Percentiles rank a stretch among this genome's conserved stretches.
Evolutionary conservation across 2,113 vertebrate genomes (phyloP).

Genomic region (Eretmodus cyanostictus): DNA sequence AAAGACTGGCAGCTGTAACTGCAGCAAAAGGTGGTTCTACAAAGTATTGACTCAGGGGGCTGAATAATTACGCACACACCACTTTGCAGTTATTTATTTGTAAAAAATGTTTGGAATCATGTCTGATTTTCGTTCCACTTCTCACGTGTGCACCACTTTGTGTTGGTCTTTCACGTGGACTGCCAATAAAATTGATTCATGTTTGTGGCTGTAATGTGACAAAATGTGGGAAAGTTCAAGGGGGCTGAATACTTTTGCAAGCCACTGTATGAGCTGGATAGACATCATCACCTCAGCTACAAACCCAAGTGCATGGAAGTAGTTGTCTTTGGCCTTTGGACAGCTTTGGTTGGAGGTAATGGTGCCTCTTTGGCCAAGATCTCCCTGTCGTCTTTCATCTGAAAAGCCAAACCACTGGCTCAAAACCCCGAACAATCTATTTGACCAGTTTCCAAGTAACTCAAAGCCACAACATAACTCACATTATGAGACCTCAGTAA

Average conservation of each 20-base stretch:
- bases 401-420: not conserved
- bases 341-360: not conserved
- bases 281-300: not conserved
- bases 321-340: not conserved
- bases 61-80: rapidly evolving
- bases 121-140: rapidly evolving
- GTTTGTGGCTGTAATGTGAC: not conserved
- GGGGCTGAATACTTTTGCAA: rapidly evolving
- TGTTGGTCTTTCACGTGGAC: rapidly evolving
- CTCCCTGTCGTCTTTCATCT: not conserved
- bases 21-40: rapidly evolving
- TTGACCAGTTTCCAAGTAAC: not conserved
- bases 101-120: not conserved
- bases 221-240: rapidly evolving
- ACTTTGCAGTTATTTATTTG: not conserved
- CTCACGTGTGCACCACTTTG: rapidly evolving
- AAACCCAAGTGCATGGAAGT: not conserved
- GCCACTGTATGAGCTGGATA: not conserved
- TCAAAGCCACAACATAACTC: not conserved
- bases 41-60: not conserved
- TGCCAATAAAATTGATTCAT: not conserved
- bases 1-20: rapidly evolving
- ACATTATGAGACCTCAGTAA: not conserved
- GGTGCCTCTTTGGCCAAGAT: not conserved
- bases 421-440: rapidly evolving